Base-by-base conservation (phyloP, 2,888 invertebrate genomes). In the Anorthoa munda region DNA sequence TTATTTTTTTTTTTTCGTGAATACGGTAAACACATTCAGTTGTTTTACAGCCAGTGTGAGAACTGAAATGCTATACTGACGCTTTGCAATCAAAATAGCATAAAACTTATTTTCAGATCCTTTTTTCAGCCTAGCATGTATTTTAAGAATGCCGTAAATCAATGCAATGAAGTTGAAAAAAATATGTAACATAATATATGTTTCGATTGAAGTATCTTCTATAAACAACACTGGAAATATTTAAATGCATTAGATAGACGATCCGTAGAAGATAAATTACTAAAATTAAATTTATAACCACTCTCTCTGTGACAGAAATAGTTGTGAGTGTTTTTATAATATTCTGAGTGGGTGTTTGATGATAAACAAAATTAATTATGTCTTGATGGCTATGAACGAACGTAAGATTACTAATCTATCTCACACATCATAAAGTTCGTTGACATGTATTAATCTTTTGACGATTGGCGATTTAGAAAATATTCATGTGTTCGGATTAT, bases 311-410 rank as follows among this genome's bases (percentile, higher is more conserved):
- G 17, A 48, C 23, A 66, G 21, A 75, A 59, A 66, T 80, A 63
- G 26, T 26, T 18, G 11, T 3, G 51, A 66, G 61, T 73, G 56
- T 82, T 75, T 72, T 63, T 66, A 69, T 63, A 15, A 68, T 55
- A 69, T 66, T 48, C 7, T 23, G 53, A 15, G 77, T 83, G 76
- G 72, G 77, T 26, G 80, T 74, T 72, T 79, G 64, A 66, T 76
- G 72, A 74, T 70, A 75, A 77, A 82, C 70, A 81, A 76, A 59
- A 79, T 79, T 81, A 81, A 79, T 63, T 55, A 75, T 65, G 46
- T 31, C 31, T 61, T 51, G 58, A 73, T 65, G 2, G 56, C 61
- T 61, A 58, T 65, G 69, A 55, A 67, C 39, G 61, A 23, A 60
- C 11, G 26, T 46, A 45, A 64, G 26, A 59, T 17, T 50, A 39